Evolutionary conservation across 2,888 invertebrate genomes (phyloP), one percentile per base, ranked within the genome.

Genomic region (Pemphredon lugubris): DNA sequence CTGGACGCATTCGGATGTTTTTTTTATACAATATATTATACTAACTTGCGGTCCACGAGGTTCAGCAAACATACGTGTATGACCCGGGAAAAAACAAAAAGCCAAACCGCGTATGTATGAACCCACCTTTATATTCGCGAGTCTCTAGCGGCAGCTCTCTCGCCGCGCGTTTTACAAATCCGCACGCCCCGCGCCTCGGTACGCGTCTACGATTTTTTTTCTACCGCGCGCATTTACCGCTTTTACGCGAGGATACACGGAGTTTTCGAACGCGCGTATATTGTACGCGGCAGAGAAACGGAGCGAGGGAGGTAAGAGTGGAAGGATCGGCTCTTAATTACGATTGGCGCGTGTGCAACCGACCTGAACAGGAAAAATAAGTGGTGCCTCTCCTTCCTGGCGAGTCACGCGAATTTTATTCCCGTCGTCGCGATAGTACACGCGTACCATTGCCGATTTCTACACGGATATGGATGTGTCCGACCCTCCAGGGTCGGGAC

Each of bases 301-400:
- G 34, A 18, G 48, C 11, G 39, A 26, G 26, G 11, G 23, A 21
- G 30, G 50, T 9, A 14, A n/a, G 16, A 21, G 50, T 16, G 44
- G 54, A 39, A 63, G 47, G 75, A 72, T 78, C 61, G 70, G 59
- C 59, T 60, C 61, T 78, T 78, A 78, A 78, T 78, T 78, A 76
- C 77, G 75, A 75, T 67, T 69, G 65, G 59, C 67, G 70, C 66
- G 75, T 61, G 75, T 65, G 69, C 78, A 64, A 34, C 57, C 63
- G 58, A 78, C 60, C 65, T 34, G 78, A 79, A 78, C 78, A 73
- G 34, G 61, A 73, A 78, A 78, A 76, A 68, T 70, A 32, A 67
- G 37, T 23, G 18, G 67, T 61, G 63, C 68, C 79, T 79, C 70
- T 76, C 70, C 67, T 51, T 68, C 73, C 59, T 69, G 53, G 53